These are phyloP conservation scores for Nasonia vitripennis DNA, from an alignment of 1,140 invertebrate genomes.

Conservation along the genomic window DNA sequence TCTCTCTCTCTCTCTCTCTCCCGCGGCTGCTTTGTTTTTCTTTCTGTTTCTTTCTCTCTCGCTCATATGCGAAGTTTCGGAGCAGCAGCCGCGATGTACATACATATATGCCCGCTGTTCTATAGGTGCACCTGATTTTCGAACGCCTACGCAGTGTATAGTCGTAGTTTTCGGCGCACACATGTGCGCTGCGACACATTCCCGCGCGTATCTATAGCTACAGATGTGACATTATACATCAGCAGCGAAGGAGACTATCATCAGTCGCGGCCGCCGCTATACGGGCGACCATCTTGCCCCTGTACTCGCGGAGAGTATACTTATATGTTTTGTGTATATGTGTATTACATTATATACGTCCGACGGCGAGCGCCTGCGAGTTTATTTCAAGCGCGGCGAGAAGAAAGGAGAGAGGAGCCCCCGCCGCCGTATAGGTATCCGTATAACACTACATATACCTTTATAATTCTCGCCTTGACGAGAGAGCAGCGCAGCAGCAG, in stretches of 20 bases:
- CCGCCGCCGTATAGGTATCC: neutral
- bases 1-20: slow-evolving; percentile 52
- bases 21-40: slow-evolving; percentile 47
- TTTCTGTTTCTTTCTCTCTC: slow-evolving; percentile 48
- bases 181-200: neutral
- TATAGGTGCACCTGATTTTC: neutral
- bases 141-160: neutral
- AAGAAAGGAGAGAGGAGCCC: neutral
- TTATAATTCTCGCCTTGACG: neutral
- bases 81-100: neutral
- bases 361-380: neutral
- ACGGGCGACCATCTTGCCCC: neutral
- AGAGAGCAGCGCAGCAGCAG: neutral
- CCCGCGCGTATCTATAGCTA: neutral
- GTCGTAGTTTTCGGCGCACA: neutral
- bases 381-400: neutral
- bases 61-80: neutral
- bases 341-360: neutral
- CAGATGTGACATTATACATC: neutral
- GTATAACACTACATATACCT: neutral
- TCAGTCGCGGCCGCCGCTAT: neutral
- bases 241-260: neutral
- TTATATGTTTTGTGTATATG: neutral
- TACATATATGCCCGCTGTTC: neutral
- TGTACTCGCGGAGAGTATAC: neutral